Percentiles rank a stretch among this genome's conserved stretches.
Conservation (phyloP, 2,888 invertebrate genomes). For the Taphrorychus bicolor region DNA sequence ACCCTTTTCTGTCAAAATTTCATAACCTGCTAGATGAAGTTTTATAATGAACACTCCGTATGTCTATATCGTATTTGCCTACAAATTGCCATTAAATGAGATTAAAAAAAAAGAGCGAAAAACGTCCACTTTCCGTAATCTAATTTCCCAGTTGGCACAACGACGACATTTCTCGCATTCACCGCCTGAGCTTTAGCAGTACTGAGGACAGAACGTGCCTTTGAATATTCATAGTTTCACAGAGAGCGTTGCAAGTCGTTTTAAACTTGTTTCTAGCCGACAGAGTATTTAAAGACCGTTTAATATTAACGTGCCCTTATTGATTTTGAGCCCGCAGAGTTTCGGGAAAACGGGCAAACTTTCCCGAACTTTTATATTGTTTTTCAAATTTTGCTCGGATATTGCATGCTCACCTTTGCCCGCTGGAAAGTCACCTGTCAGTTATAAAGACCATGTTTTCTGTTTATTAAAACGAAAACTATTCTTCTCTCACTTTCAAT, state of each 20-base stretch:
- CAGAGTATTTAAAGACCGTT: constrained; percentile 36
- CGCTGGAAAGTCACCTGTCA: neutral
- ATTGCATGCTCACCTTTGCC: neutral
- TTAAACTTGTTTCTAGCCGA: constrained; percentile 36
- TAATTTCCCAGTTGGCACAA: constrained; percentile 24
- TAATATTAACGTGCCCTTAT: constrained; percentile 36
- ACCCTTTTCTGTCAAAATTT: no score
- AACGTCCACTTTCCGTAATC: constrained; percentile 11
- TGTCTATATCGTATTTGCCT: no score
- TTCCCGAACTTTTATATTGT: constrained; percentile 29
- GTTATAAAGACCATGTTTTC: neutral
- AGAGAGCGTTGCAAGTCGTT: constrained; percentile 44
- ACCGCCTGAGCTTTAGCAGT: constrained; percentile 18
- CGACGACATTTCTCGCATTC: constrained; percentile 35
- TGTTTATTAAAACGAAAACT: no score
- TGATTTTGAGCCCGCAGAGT: constrained; percentile 23
- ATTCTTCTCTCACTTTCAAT: no score
- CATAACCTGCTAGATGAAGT: no score
- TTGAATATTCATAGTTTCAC: constrained; percentile 51
- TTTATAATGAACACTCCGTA: no score
- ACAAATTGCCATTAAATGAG: neutral
- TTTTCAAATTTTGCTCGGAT: constrained; percentile 21
- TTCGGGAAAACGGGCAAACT: constrained; percentile 12
- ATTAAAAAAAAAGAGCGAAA: neutral
- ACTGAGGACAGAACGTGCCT: constrained; percentile 46